These are phyloP conservation scores for Apodemus agrarius DNA, from an alignment of 2,797 vertebrate genomes.

Conservation along the genomic window DNA sequence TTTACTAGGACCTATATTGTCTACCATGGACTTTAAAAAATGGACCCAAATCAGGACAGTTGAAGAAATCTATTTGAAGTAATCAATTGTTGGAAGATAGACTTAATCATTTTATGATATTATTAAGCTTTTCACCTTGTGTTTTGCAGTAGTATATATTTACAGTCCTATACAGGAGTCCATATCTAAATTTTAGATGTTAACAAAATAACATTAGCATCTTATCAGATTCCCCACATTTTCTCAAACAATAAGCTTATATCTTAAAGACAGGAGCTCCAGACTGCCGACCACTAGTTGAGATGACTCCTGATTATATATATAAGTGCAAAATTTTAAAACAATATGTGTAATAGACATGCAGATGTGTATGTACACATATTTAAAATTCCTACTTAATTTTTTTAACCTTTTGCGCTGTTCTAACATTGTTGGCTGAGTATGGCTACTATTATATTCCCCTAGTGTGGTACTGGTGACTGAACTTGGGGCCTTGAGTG, in stretches of 20 bases:
- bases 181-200: background rate
- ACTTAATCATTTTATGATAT: background rate
- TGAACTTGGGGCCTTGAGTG: background rate
- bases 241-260: conserved; percentile 14
- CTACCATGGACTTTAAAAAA: background rate
- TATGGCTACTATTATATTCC: background rate
- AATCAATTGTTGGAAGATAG: conserved; percentile 13
- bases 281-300: background rate
- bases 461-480: background rate
- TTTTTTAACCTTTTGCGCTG: background rate
- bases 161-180: background rate
- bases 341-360: background rate
- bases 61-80: conserved; percentile 14
- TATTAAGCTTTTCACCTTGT: background rate
- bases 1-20: background rate
- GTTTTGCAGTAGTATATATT: background rate
- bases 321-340: background rate
- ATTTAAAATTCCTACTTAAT: background rate
- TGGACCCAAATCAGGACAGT: background rate
- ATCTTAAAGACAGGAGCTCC: background rate
- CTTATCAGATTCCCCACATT: background rate
- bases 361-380: background rate
- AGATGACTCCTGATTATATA: background rate
- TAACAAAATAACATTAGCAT: background rate
- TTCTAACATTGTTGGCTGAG: background rate